A percentile compares a stretch with the other conserved stretches of the same genome.
These are phyloP conservation scores for Cuculus canorus DNA, from an alignment of 2,797 vertebrate species.

Conservation along the genomic window DNA sequence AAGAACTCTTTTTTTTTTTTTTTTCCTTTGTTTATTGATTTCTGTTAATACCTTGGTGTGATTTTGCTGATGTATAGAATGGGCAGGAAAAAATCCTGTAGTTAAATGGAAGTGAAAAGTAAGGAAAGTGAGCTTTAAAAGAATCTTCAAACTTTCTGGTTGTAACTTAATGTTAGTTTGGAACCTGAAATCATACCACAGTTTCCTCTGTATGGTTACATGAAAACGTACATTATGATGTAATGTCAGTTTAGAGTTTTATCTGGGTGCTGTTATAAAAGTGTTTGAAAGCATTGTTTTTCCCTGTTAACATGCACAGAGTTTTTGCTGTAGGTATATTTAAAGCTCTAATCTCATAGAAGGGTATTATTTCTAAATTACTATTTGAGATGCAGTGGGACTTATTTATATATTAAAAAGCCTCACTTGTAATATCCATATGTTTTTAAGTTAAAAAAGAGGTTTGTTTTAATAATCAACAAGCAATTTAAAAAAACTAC, in stretches of 20 bases:
- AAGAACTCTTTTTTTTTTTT: neutral
- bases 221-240: neutral
- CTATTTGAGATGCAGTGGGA: neutral
- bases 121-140: neutral
- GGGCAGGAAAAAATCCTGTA: neutral
- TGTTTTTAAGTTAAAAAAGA: neutral
- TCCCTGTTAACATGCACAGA: neutral
- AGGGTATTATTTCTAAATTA: neutral
- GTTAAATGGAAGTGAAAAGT: neutral
- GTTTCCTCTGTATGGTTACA: neutral
- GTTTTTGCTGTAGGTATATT: neutral
- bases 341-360: neutral
- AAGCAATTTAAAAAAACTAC: fast-evolving
- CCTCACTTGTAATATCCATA: neutral
- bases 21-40: neutral
- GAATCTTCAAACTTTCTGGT: neutral
- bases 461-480: fast-evolving
- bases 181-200: neutral
- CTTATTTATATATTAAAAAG: neutral
- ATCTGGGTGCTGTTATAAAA: neutral
- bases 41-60: neutral
- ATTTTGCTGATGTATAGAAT: neutral
- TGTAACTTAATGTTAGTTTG: neutral
- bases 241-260: neutral
- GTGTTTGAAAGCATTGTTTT: neutral